A percentile compares a stretch with the other conserved stretches of the same genome.
phyloP scores from a whole-genome alignment of 2,888 invertebrate species.

The Stratiomys singularior region DNA sequence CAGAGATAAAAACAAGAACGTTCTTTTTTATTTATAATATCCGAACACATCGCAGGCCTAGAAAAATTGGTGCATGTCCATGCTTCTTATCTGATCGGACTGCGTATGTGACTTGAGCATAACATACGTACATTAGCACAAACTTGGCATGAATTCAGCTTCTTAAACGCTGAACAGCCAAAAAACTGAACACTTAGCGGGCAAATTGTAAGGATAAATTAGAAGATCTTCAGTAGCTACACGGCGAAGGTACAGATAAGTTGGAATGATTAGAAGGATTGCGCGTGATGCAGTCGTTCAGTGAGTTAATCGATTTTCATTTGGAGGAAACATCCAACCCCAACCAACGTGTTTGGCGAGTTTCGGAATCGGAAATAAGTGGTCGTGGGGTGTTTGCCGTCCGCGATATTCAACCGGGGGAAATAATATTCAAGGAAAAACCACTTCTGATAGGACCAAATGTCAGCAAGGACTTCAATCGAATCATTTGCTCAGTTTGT shows the following conservation, averaged over 20 bases:
- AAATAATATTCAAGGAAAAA: slow-evolving; percentile 76
- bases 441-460: slow-evolving; percentile 79
- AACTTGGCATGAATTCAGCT: background rate
- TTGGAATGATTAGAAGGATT: slow-evolving; percentile 60
- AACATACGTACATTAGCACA: background rate
- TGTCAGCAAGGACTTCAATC: slow-evolving; percentile 67
- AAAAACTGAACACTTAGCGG: background rate
- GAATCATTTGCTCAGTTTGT: slow-evolving; percentile 75
- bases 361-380: slow-evolving; percentile 71
- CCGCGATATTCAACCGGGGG: slow-evolving; percentile 73
- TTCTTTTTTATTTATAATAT: too few relatives aligned
- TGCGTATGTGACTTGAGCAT: background rate
- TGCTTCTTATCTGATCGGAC: too few relatives aligned
- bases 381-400: slow-evolving; percentile 79
- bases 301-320: slow-evolving; percentile 19
- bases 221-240: slow-evolving; percentile 6
- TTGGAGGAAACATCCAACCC: background rate
- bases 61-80: too few relatives aligned
- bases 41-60: too few relatives aligned
- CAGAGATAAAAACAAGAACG: too few relatives aligned
- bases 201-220: background rate
- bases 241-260: slow-evolving; percentile 56
- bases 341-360: slow-evolving; percentile 67
- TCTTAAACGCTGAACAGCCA: background rate
- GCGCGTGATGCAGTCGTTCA: slow-evolving; percentile 47